Base-by-base conservation (phyloP, 2,797 vertebrate species). In the Artibeus jamaicensis region DNA sequence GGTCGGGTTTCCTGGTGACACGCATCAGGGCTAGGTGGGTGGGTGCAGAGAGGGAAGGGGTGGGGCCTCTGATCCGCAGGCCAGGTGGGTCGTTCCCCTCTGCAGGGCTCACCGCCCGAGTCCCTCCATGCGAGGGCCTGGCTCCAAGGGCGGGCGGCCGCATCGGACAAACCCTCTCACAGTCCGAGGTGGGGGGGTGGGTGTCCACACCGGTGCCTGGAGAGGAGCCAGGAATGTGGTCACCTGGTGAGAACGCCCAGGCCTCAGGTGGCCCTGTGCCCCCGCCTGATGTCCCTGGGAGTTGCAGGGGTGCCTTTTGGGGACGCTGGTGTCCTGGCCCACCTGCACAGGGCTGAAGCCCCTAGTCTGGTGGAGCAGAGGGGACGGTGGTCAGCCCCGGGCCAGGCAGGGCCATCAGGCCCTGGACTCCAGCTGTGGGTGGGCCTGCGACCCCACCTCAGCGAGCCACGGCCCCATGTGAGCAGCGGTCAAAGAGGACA, bases 391-490 rank as follows among this genome's bases (percentile, higher is more conserved):
- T 39, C 10, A 24, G 18, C 53, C 53, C 50, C 21, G 19, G 53
- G 53, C 53, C 50, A 53, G 50, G 50, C 50, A 19, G 16, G 48
- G 21, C 44, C n/a, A 46, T 5, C 0, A 22, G 53, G 39, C 19
- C 6, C 10, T 1, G 0, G 4, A 11, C 4, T 46, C 46, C 4
- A 18, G 68, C 15, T 34, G 12, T 5, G 22, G 68, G 32, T 44
- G 3, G 5, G 11, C 29, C 21, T 29, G 29, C 1, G 22, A 18
- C 16, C 37, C 19, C 1, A 2, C 6, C 67, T 32, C 21, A 3
- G 9, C 22, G 3, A 57, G 55, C 22, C 55, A 26, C 9, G 26
- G 55, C 22, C 22, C 3, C 10, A 11, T 1, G 22, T 24, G 67
- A 16, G 62, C 29, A n/a, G 62, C 14, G 15, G 59, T 65, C 32